phyloP scores from a whole-genome alignment of 2,888 invertebrate genomes.

The Athalia rosae region DNA sequence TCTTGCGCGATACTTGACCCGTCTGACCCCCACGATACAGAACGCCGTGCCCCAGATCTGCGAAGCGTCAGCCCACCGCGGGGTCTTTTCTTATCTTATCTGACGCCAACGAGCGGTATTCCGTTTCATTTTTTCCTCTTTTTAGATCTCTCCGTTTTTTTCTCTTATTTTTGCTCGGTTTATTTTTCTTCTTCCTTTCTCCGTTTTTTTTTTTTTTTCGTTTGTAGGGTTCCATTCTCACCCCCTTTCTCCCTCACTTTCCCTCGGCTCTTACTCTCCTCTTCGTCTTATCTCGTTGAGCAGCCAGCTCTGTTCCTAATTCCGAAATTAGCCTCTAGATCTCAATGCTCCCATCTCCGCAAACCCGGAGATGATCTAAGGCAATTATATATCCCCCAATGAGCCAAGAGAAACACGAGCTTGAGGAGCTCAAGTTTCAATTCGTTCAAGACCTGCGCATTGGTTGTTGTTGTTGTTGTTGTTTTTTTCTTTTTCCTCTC shows the following conservation, averaged over 20 bases:
- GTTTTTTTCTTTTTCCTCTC: not conserved
- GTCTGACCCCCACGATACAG: conserved; percentile 12
- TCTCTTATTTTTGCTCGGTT: no score
- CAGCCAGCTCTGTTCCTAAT: no score
- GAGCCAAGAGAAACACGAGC: no score
- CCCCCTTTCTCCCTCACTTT: not conserved
- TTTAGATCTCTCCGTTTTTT: not conserved
- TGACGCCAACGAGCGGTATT: not conserved
- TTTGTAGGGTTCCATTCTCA: not conserved
- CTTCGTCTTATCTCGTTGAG: no score
- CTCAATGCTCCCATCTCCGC: no score
- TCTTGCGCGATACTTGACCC: conserved; percentile 32
- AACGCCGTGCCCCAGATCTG: not conserved
- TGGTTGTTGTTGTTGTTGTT: not conserved
- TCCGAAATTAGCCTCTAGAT: no score
- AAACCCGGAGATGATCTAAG: no score
- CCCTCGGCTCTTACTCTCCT: not conserved
- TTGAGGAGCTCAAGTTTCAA: no score
- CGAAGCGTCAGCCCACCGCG: not conserved
- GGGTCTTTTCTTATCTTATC: not conserved
- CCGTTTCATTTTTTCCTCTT: not conserved
- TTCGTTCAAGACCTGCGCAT: no score
- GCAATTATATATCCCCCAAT: no score
- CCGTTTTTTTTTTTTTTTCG: not conserved
- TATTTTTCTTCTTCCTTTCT: not conserved